A percentile compares a stretch with the other conserved stretches of the same genome.
These are phyloP conservation scores for Seriola aureovittata DNA, from an alignment of 2,113 vertebrate species.

Conservation along the genomic window DNA sequence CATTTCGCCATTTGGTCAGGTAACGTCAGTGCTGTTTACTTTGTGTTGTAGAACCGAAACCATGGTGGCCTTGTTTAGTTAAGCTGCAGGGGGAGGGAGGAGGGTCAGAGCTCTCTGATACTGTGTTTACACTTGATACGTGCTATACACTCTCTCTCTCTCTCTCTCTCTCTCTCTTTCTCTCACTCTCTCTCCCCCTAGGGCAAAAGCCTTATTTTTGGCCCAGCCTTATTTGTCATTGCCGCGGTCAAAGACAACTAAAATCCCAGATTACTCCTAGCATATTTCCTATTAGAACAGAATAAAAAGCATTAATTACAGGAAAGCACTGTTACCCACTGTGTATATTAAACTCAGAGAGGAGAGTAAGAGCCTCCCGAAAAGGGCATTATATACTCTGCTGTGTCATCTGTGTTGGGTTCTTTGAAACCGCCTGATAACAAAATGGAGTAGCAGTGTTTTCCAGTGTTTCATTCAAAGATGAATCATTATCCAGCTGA, in stretches of 20 bases:
- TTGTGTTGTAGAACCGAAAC: constrained; percentile 79
- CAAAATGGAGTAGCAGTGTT: constrained; percentile 50
- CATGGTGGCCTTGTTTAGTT: constrained; percentile 76
- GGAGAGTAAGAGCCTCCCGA: background rate
- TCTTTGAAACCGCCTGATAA: constrained; percentile 50
- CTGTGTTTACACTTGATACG: constrained; percentile 72
- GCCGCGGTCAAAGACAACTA: constrained; percentile 62
- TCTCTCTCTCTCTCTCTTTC: constrained; percentile 23
- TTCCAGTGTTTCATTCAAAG: constrained; percentile 50
- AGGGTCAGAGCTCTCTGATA: constrained; percentile 54
- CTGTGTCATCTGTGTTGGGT: constrained; percentile 36
- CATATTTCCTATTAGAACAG: constrained; percentile 44
- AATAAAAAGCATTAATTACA: constrained; percentile 53
- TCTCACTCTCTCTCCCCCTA: constrained; percentile 34
- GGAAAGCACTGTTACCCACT: background rate
- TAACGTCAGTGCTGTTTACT: constrained; percentile 81
- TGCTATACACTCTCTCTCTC: constrained; percentile 26
- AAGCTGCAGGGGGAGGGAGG: constrained; percentile 59
- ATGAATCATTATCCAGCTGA: constrained; percentile 67
- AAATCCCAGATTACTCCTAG: constrained; percentile 60
- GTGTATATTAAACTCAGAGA: constrained; percentile 11
- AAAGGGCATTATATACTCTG: background rate
- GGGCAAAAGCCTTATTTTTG: constrained; percentile 66
- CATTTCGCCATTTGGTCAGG: constrained; percentile 76
- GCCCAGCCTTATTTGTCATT: constrained; percentile 65